These are phyloP conservation scores for Nemotelus nigrinus DNA, from an alignment of 2,888 invertebrate genomes.

Conservation along the genomic window DNA sequence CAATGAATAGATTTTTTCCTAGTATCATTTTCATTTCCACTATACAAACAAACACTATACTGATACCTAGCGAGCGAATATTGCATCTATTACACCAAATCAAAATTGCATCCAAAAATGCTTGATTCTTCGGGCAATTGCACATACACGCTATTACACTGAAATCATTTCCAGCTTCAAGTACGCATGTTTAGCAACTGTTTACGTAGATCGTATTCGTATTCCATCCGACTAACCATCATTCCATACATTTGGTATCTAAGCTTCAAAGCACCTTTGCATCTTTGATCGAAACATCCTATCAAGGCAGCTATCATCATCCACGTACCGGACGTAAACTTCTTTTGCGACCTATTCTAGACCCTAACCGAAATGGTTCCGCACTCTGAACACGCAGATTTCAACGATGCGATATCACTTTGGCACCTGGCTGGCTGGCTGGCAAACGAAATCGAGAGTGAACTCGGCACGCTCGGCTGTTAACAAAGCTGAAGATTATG, in stretches of 20 bases:
- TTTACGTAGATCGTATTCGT: not conserved
- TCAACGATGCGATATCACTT: conserved; percentile 32
- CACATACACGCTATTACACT: conserved; percentile 35
- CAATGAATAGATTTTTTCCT: conserved; percentile 11
- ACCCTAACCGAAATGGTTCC: conserved; percentile 42
- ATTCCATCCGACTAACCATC: too few relatives aligned
- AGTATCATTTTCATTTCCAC: not conserved
- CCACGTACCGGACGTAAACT: conserved; percentile 32
- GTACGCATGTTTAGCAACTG: conserved; percentile 29
- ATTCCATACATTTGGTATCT: too few relatives aligned
- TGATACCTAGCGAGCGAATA: not conserved
- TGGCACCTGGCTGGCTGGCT: conserved; percentile 2
- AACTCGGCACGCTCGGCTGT: not conserved
- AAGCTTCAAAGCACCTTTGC: conserved; percentile 3
- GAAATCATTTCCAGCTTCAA: conserved; percentile 30
- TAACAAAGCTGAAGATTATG: too few relatives aligned
- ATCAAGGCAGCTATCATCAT: conserved; percentile 3
- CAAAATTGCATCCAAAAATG: conserved; percentile 33
- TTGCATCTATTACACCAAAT: conserved; percentile 6
- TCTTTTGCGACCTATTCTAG: conserved; percentile 31
- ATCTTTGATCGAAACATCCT: conserved; percentile 32
- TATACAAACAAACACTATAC: not conserved
- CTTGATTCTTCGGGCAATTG: conserved; percentile 31
- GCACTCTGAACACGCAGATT: conserved; percentile 45
- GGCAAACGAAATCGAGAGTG: conserved; percentile 48